Evolutionary conservation across 2,113 vertebrate genomes (phyloP).

Genomic region (Leptobrachium ailaonicum): DNA sequence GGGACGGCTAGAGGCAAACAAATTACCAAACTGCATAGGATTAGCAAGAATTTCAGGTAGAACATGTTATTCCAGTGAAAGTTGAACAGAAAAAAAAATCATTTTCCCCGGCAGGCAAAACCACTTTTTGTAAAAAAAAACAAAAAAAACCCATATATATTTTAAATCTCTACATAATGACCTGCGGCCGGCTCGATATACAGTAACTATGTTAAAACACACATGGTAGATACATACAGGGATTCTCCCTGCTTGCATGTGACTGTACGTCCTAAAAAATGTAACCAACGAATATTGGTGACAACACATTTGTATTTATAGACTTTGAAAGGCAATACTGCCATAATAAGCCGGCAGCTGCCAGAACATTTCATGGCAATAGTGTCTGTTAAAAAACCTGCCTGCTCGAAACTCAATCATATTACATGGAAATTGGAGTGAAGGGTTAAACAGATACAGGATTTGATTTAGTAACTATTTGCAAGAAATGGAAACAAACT

Average conservation of each 20-base stretch:
- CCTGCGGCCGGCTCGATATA: too few relatives aligned
- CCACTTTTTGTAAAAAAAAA: background rate
- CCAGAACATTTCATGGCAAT: constrained; percentile 14
- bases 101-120: background rate
- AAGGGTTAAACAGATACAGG: too few relatives aligned
- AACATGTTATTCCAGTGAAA: constrained; percentile 12
- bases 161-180: too few relatives aligned
- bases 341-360: constrained; percentile 27
- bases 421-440: background rate
- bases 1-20: constrained; percentile 1
- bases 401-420: background rate
- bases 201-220: too few relatives aligned
- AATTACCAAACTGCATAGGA: background rate
- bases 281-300: background rate
- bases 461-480: too few relatives aligned
- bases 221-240: background rate
- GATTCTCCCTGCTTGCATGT: background rate
- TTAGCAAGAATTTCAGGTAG: constrained; percentile 22
- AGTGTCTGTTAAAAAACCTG: background rate
- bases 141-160: too few relatives aligned
- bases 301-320: constrained; percentile 24
- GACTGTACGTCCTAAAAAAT: background rate
- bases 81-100: background rate
- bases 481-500: too few relatives aligned
- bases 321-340: constrained; percentile 19